Evolutionary conservation across 1,140 invertebrate genomes (phyloP).

Genomic region (Drosophila paulistorum): DNA sequence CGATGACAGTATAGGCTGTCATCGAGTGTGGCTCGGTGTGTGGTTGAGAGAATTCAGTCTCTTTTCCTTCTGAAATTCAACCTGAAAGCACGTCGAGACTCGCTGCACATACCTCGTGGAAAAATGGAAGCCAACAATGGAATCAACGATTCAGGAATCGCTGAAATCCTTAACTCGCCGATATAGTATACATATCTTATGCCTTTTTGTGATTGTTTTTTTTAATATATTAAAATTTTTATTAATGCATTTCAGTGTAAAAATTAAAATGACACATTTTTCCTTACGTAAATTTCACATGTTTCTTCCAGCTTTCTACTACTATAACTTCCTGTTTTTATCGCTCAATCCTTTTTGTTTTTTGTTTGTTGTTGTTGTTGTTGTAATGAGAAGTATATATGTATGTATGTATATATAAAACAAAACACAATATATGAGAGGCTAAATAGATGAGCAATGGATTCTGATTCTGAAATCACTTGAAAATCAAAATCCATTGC

Average conservation of each 20-base stretch:
- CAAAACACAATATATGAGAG: conserved; percentile 48
- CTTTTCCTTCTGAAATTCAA: no score
- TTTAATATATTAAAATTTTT: conserved; percentile 74
- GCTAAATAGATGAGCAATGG: not conserved
- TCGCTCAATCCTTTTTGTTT: conserved; percentile 8
- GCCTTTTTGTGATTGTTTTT: conserved; percentile 16
- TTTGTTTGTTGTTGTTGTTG: not conserved
- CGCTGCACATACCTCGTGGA: no score
- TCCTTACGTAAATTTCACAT: conserved; percentile 73
- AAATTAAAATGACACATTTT: conserved; percentile 77
- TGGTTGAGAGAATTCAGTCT: no score
- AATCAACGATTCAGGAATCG: no score
- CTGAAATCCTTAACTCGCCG: no score
- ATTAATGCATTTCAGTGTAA: conserved; percentile 76
- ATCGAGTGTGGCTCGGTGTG: no score
- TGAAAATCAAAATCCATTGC: conserved; percentile 8
- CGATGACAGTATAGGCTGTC: no score
- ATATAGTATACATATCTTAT: not conserved
- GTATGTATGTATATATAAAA: conserved; percentile 37
- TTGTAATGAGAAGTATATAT: conserved; percentile 51
- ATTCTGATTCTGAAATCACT: not conserved
- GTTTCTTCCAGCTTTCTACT: conserved; percentile 32
- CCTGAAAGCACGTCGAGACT: no score
- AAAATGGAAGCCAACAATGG: no score
- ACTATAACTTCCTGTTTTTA: conserved; percentile 11